Percentiles rank a stretch among this genome's conserved stretches.
Conservation (phyloP, 2,113 vertebrate species). For the Todiramphus chloris region DNA sequence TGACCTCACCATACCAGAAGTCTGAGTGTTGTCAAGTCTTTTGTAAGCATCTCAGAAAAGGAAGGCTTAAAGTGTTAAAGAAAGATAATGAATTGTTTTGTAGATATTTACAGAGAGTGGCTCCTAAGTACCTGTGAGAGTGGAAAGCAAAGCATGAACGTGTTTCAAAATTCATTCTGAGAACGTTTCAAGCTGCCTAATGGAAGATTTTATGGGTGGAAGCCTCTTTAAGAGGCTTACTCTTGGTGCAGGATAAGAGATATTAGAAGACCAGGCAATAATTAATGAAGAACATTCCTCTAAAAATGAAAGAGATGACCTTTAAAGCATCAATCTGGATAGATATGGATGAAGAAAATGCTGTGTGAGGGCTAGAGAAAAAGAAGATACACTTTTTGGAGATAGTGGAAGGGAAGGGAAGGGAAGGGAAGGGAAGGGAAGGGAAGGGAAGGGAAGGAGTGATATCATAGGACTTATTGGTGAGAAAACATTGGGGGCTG, state of each 20-base stretch:
- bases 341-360: neutral
- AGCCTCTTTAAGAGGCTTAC: neutral
- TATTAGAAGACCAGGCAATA: neutral
- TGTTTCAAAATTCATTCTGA: neutral
- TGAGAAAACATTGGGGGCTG: neutral
- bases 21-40: conserved; percentile 32
- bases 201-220: neutral
- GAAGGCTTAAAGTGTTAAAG: neutral
- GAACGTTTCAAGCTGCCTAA: neutral
- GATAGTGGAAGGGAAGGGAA: neutral
- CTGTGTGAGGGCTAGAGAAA: neutral
- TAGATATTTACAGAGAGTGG: neutral
- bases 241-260: neutral
- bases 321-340: neutral
- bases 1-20: conserved; percentile 52
- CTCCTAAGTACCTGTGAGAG: neutral
- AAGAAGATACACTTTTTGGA: neutral
- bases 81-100: neutral
- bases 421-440: neutral
- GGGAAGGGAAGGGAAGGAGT: neutral
- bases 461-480: neutral
- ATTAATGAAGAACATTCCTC: neutral
- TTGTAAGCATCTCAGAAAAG: neutral
- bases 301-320: neutral
- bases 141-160: neutral